phyloP scores from a whole-genome alignment of 2,888 invertebrate species.

The Sesia apiformis region DNA sequence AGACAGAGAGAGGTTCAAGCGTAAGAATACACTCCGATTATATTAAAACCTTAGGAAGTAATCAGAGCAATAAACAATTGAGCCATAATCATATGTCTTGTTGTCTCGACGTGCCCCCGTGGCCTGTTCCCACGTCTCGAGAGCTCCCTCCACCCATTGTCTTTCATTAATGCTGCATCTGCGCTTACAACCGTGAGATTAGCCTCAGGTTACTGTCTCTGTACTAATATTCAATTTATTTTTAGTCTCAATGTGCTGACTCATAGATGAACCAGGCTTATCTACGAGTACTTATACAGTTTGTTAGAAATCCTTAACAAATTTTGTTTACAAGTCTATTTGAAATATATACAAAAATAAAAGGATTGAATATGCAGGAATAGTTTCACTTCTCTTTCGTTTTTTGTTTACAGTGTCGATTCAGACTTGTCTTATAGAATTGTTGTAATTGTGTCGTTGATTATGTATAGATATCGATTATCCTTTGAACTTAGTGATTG shows the following conservation, averaged over 20 bases:
- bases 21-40: too few species aligned
- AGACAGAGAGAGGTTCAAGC: too few species aligned
- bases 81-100: slow-evolving; percentile 1
- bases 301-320: too few species aligned
- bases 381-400: too few species aligned
- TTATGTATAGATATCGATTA: too few species aligned
- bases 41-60: background rate
- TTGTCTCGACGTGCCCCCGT: slow-evolving; percentile 24
- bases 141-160: slow-evolving; percentile 19
- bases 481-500: too few species aligned
- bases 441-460: too few species aligned
- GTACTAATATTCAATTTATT: background rate
- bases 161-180: slow-evolving; percentile 16
- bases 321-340: too few species aligned
- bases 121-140: slow-evolving; percentile 33
- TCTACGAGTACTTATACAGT: too few species aligned
- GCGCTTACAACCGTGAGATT: slow-evolving; percentile 21
- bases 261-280: background rate
- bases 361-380: background rate
- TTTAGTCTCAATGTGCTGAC: background rate
- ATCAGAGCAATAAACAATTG: background rate
- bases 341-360: background rate
- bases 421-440: too few species aligned
- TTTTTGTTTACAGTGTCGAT: too few species aligned
- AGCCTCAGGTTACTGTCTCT: slow-evolving; percentile 8